Evolutionary conservation across 2,888 invertebrate species (phyloP).

Genomic region (Sinohyriopsis cumingii): DNA sequence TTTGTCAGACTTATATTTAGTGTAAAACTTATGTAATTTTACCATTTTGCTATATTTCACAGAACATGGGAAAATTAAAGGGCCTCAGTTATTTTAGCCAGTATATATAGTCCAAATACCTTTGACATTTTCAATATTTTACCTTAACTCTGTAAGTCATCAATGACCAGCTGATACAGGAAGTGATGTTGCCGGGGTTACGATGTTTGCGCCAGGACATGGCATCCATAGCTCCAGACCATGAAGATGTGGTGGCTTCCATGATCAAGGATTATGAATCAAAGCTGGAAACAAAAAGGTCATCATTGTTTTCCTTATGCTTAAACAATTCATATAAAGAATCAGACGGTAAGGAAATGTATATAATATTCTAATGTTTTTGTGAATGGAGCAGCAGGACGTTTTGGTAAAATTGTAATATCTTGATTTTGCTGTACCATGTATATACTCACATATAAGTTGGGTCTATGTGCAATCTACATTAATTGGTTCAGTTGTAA

Average conservation of each 20-base stretch:
- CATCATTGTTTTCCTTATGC: conserved; percentile 1
- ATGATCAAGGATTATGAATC: conserved; percentile 70
- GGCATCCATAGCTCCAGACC: conserved; percentile 68
- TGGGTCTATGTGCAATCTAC: no score
- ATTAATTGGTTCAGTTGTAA: no score
- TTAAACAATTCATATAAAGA: neutral
- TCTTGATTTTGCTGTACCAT: no score
- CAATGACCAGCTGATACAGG: conserved; percentile 70
- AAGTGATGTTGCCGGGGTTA: conserved; percentile 71
- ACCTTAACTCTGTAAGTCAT: conserved; percentile 62
- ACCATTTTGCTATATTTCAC: no score
- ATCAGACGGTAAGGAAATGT: neutral
- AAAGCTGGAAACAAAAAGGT: conserved; percentile 53
- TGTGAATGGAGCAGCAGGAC: no score
- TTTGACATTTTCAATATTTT: neutral
- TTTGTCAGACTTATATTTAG: no score
- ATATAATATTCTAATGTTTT: neutral
- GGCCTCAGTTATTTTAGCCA: no score
- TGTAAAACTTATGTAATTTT: no score
- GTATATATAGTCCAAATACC: no score
- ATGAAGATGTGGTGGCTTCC: conserved; percentile 68
- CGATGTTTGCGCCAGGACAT: conserved; percentile 69
- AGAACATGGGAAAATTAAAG: no score
- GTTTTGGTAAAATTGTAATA: no score
- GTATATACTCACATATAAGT: no score